Evolutionary conservation across 2,113 vertebrate genomes (phyloP).

Genomic region (Parotia lawesii): DNA sequence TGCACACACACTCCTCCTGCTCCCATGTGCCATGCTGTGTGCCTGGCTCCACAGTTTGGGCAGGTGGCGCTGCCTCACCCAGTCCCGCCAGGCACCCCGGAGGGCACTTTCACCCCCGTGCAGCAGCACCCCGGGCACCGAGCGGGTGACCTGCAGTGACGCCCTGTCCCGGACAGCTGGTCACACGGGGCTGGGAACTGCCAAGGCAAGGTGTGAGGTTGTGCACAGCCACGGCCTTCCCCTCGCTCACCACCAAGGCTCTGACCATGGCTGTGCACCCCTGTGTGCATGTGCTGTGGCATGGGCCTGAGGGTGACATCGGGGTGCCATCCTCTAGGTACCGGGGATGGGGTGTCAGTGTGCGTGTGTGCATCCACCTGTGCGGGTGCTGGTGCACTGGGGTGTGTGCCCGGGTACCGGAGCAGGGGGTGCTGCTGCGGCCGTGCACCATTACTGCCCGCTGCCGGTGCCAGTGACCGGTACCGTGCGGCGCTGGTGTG

Average conservation of each 20-base stretch:
- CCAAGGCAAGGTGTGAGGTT: neutral
- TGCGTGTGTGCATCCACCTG: neutral
- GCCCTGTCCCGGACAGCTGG: fast-evolving
- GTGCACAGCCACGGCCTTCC: neutral
- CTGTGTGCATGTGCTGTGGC: fast-evolving
- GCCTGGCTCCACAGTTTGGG: neutral
- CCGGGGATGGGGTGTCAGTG: neutral
- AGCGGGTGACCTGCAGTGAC: fast-evolving
- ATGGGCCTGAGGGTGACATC: neutral
- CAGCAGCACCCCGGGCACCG: neutral
- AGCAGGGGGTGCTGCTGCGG: neutral
- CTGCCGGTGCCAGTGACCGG: neutral
- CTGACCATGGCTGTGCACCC: neutral
- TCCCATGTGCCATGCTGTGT: fast-evolving
- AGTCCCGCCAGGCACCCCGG: fast-evolving
- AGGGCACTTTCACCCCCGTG: too few relatives aligned
- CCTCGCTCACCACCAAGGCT: fast-evolving
- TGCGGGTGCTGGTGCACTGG: neutral
- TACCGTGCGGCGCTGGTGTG: neutral
- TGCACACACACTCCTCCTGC: too few relatives aligned
- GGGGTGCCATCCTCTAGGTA: neutral
- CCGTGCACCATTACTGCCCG: neutral
- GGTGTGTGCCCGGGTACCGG: neutral
- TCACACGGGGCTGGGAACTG: neutral
- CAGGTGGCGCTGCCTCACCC: neutral